Percentiles rank a stretch among this genome's conserved stretches.
phyloP scores from a whole-genome alignment of 2,797 vertebrate species.

The Pseudopleuronectes americanus region DNA sequence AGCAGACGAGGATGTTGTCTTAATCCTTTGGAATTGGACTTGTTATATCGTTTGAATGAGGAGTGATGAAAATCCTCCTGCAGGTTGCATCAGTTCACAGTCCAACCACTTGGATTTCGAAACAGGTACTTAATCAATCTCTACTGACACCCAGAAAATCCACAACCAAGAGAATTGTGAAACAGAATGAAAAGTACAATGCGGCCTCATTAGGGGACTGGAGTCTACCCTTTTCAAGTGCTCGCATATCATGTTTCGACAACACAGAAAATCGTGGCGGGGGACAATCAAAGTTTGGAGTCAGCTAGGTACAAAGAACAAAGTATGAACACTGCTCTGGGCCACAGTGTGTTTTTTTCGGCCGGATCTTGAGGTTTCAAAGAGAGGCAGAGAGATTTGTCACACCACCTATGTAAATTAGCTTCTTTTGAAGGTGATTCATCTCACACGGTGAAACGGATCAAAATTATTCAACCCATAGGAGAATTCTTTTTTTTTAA shows the following conservation, averaged over 20 bases:
- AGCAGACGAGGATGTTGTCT: not conserved
- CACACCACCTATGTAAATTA: constrained; percentile 20
- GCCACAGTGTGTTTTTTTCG: constrained; percentile 27
- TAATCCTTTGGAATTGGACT: constrained; percentile 18
- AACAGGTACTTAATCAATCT: constrained; percentile 48
- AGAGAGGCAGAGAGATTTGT: constrained; percentile 36
- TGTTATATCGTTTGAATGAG: constrained; percentile 25
- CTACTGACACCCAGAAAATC: constrained; percentile 28
- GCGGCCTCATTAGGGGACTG: constrained; percentile 40
- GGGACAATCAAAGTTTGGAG: constrained; percentile 49
- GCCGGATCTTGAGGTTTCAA: constrained; percentile 29
- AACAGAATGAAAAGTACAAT: constrained; percentile 53
- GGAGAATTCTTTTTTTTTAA: constrained; percentile 25
- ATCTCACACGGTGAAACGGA: constrained; percentile 41
- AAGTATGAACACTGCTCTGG: constrained; percentile 36
- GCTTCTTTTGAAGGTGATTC: constrained; percentile 47
- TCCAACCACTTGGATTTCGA: constrained; percentile 33
- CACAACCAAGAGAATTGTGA: constrained; percentile 50
- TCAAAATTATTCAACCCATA: constrained; percentile 30
- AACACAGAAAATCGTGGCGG: constrained; percentile 49
- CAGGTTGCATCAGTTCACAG: constrained; percentile 41
- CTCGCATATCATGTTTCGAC: constrained; percentile 55
- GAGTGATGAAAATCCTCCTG: constrained; percentile 21
- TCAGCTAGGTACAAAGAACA: constrained; percentile 37
- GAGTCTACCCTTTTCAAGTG: constrained; percentile 45